Evolutionary conservation across 2,888 invertebrate species (phyloP).

Genomic region (Exephanes ischioxanthus): DNA sequence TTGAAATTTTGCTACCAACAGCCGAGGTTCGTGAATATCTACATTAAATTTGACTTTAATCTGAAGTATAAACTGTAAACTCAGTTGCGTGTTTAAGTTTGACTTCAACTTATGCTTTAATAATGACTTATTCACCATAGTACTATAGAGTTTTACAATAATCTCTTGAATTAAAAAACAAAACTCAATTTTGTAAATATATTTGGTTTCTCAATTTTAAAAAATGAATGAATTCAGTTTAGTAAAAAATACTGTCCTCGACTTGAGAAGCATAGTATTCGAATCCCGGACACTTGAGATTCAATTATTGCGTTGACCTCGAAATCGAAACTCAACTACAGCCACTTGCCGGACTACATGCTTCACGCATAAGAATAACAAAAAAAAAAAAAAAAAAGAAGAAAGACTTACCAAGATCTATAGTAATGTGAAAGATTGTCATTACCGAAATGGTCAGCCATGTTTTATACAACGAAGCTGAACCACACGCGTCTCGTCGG

Average conservation of each 20-base stretch:
- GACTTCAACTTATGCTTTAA: neutral
- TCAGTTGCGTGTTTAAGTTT: neutral
- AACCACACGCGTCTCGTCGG: slow-evolving; percentile 54
- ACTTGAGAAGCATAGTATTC: neutral
- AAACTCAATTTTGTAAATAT: neutral
- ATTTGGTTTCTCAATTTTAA: neutral
- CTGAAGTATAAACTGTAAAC: neutral
- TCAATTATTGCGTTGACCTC: neutral
- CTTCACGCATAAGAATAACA: slow-evolving; percentile 12
- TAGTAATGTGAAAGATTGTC: slow-evolving; percentile 79
- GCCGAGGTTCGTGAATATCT: neutral
- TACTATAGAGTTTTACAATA: neutral
- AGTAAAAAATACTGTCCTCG: neutral
- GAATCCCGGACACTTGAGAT: neutral
- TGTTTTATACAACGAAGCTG: slow-evolving; percentile 55
- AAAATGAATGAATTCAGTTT: neutral
- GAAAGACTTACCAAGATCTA: slow-evolving; percentile 71
- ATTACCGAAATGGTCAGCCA: slow-evolving; percentile 77
- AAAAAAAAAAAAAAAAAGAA: slow-evolving; percentile 33
- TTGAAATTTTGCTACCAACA: neutral
- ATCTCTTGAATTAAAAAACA: neutral
- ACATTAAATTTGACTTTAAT: neutral
- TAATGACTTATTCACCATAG: neutral
- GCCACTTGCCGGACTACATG: slow-evolving; percentile 12
- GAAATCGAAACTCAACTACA: slow-evolving; percentile 15